phyloP scores from a whole-genome alignment of 2,113 vertebrate species.

The Serinus canaria region DNA sequence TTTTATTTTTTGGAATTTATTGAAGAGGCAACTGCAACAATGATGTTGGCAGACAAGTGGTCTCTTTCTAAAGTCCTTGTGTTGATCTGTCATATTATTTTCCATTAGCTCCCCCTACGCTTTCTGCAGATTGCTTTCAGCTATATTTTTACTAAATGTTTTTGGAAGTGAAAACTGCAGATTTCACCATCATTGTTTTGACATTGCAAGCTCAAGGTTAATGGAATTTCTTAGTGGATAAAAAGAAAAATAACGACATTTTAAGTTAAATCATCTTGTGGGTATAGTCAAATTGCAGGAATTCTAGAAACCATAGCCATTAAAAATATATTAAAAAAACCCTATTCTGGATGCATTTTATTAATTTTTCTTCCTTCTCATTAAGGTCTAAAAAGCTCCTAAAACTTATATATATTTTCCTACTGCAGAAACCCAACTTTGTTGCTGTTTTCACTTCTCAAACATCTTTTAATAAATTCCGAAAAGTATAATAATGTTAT shows the following conservation, averaged over 20 bases:
- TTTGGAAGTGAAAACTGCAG: slow-evolving; percentile 31
- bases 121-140: slow-evolving; percentile 38
- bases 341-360: background rate
- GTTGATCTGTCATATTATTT: slow-evolving; percentile 32
- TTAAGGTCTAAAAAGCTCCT: background rate
- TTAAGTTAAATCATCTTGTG: background rate
- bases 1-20: slow-evolving; percentile 18
- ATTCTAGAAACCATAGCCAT: background rate
- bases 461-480: background rate
- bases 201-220: slow-evolving; percentile 35
- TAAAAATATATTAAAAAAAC: background rate
- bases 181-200: slow-evolving; percentile 8
- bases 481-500: background rate
- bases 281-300: background rate
- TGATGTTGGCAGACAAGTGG: background rate
- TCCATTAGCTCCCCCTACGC: slow-evolving; percentile 11
- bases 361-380: background rate
- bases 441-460: background rate
- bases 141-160: slow-evolving; percentile 37
- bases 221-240: background rate
- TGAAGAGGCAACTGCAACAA: background rate
- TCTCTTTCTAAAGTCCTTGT: background rate
- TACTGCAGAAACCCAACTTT: background rate
- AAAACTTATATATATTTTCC: background rate
- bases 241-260: background rate